phyloP scores from a whole-genome alignment of 2,113 vertebrate genomes.

The Xyrauchen texanus region DNA sequence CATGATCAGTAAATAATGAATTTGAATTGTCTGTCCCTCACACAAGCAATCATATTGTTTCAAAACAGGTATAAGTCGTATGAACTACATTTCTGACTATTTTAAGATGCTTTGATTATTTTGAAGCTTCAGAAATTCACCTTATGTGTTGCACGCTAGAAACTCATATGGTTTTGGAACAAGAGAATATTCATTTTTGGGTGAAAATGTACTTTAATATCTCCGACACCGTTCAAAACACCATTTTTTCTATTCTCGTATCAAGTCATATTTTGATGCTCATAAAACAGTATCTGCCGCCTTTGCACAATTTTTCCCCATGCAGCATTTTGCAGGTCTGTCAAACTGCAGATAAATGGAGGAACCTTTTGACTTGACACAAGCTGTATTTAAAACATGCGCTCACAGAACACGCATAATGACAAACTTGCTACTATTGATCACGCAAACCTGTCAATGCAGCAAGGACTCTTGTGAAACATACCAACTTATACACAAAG shows the following conservation, averaged over 20 bases:
- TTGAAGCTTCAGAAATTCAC: too few relatives aligned
- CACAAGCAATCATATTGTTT: too few relatives aligned
- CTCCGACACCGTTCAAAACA: not conserved
- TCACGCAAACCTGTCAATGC: constrained; percentile 28
- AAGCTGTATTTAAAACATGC: constrained; percentile 58
- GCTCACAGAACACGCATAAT: constrained; percentile 37
- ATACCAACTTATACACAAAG: constrained; percentile 12
- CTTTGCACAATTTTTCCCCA: constrained; percentile 66
- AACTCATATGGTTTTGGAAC: too few relatives aligned
- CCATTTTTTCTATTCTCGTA: not conserved
- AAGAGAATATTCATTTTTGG: too few relatives aligned
- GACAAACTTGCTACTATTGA: constrained; percentile 27
- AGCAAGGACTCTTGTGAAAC: constrained; percentile 29
- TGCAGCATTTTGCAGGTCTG: constrained; percentile 56
- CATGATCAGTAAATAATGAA: too few relatives aligned
- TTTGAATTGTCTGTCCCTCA: too few relatives aligned
- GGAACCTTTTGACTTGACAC: constrained; percentile 59
- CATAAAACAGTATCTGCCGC: constrained; percentile 54
- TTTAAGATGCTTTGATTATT: too few relatives aligned
- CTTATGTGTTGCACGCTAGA: too few relatives aligned
- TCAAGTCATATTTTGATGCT: constrained; percentile 8
- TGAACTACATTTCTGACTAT: too few relatives aligned
- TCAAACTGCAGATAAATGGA: constrained; percentile 64
- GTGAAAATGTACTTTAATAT: not conserved
- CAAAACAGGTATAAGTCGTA: too few relatives aligned